Evolutionary conservation across 2,888 invertebrate species (phyloP), one percentile per base, ranked within the genome.

Genomic region (Metopia argyrocephala): DNA sequence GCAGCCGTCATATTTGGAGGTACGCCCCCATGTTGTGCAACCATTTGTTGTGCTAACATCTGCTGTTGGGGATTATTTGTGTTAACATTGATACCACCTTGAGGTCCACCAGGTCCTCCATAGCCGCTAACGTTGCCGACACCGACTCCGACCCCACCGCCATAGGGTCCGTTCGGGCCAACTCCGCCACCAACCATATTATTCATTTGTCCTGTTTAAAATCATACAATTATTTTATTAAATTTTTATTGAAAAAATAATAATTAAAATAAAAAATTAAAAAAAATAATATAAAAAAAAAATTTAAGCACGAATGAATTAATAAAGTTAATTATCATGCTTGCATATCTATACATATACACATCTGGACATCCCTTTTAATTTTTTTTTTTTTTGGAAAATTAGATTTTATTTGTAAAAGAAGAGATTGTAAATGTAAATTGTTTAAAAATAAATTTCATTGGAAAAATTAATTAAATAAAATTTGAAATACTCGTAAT

Each of bases 181-280:
- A 76, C 82, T 45, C 83, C 83, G 61, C 84, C 83, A 54, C 84
- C 84, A 68, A 85, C 86, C 88, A 90, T 89, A 76, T 87, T 89
- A 83, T 86, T 90, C 81, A 90, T 87, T 89, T 90, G 90, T 78
- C 89, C 90, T 89, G 85, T 45, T 66, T 27, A 69, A 78, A 61
- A 52, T 48, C 59, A 69, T 70, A 38, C 12, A 38, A 38, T 9
- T 15, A 38, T 38, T 15, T 38, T 15, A 38, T 12, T 38, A n/a
- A n/a, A n/a, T n/a, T n/a, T n/a, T n/a, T n/a, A n/a, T n/a, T n/a
- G n/a, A n/a, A n/a, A n/a, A n/a, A n/a, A n/a, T n/a, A n/a, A n/a
- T n/a, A n/a, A n/a, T n/a, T n/a, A n/a, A n/a, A n/a, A n/a, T n/a
- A n/a, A n/a, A n/a, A n/a, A n/a, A n/a, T n/a, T n/a, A n/a, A n/a